These are phyloP conservation scores for Oryzias curvinotus DNA, from an alignment of 2,113 vertebrate species.

Conservation along the genomic window DNA sequence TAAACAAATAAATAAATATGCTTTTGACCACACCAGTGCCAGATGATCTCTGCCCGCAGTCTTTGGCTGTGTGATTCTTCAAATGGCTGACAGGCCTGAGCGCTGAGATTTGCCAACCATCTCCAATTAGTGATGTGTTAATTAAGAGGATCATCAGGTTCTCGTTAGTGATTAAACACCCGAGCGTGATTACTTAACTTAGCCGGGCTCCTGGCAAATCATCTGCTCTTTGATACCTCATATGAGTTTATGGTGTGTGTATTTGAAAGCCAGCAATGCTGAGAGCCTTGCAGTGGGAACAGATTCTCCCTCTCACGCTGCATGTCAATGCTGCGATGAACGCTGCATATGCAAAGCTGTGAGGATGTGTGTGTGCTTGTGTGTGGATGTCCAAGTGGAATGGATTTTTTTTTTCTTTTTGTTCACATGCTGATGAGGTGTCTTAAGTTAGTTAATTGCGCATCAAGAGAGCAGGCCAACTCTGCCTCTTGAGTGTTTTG, in stretches of 20 bases:
- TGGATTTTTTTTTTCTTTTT: constrained; percentile 60
- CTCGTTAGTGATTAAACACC: constrained; percentile 94
- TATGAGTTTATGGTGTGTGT: constrained; percentile 23
- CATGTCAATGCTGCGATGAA: constrained; percentile 64
- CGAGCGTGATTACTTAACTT: constrained; percentile 87
- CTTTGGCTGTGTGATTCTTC: constrained; percentile 67
- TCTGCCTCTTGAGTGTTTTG: constrained; percentile 30
- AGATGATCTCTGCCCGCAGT: constrained; percentile 44
- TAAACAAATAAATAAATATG: constrained; percentile 2
- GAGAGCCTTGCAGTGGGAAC: constrained; percentile 48
- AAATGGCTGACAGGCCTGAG: constrained; percentile 80
- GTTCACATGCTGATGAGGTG: constrained; percentile 69
- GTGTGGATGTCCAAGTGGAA: constrained; percentile 55
- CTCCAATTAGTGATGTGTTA: constrained; percentile 79
- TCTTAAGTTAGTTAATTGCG: constrained; percentile 76
- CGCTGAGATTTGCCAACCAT: constrained; percentile 82
- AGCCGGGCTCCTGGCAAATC: constrained; percentile 88
- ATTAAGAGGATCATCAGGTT: constrained; percentile 90
- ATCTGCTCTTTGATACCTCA: constrained; percentile 75
- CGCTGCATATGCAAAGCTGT: constrained; percentile 65
- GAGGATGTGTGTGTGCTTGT: constrained; percentile 36
- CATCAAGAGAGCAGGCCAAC: constrained; percentile 71
- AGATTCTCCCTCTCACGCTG: constrained; percentile 64
- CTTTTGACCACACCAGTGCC: constrained; percentile 29
- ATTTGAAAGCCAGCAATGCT: constrained; percentile 48